A percentile compares a stretch with the other conserved stretches of the same genome.
These are phyloP conservation scores for Habrosyne pyritoides DNA, from an alignment of 2,888 invertebrate genomes.

Conservation along the genomic window DNA sequence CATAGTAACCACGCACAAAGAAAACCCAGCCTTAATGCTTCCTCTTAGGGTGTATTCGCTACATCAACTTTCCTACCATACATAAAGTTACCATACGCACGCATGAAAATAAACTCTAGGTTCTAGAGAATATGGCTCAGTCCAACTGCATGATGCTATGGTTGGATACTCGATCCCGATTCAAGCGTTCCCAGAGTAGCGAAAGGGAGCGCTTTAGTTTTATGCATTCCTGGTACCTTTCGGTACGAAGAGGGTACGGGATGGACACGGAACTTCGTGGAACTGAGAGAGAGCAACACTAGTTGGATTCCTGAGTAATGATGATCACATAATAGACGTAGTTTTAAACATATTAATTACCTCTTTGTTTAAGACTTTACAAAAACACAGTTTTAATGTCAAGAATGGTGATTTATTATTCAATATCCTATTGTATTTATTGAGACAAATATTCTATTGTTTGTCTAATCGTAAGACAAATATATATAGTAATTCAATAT, in stretches of 20 bases:
- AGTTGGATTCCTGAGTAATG: too few species aligned
- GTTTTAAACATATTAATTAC: too few species aligned
- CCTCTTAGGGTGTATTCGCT: neutral
- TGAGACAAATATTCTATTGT: neutral
- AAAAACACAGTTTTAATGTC: too few species aligned
- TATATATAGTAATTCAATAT: neutral
- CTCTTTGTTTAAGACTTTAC: too few species aligned
- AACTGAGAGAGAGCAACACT: slow-evolving; percentile 11
- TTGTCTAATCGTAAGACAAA: neutral
- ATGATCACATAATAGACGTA: too few species aligned
- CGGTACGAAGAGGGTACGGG: slow-evolving; percentile 50
- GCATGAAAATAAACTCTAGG: neutral
- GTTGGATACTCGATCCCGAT: neutral
- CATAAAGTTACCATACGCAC: neutral
- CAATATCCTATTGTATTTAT: neutral
- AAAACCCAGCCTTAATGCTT: neutral
- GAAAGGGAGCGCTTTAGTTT: slow-evolving; percentile 18
- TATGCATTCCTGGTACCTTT: slow-evolving; percentile 50
- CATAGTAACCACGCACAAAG: neutral
- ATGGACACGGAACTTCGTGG: slow-evolving; percentile 31
- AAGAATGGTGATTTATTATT: neutral
- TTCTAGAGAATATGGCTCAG: neutral
- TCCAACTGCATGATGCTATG: neutral
- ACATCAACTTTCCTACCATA: neutral
- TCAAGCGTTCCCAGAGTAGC: neutral